Evolutionary conservation across 2,113 vertebrate genomes (phyloP).

Genomic region (Phocoena sinus): DNA sequence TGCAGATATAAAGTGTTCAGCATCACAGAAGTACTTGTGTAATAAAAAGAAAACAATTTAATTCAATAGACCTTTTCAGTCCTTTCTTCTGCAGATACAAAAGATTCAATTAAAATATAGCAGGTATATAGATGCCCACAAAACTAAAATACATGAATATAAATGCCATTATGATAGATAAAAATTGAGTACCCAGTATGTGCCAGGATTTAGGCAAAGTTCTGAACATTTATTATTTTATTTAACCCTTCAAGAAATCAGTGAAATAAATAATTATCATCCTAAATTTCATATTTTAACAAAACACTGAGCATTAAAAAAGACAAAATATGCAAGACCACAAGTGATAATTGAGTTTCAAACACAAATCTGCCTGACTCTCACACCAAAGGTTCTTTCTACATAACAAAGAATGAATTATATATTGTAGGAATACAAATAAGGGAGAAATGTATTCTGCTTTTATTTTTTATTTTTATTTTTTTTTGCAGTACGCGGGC

Average conservation of each 20-base stretch:
- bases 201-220: not conserved
- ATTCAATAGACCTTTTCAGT: not conserved
- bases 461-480: not conserved
- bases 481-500: too few species aligned
- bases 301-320: not conserved
- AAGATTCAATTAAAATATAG: not conserved
- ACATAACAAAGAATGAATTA: not conserved
- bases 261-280: not conserved
- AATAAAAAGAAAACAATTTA: slow-evolving; percentile 11
- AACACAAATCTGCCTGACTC: not conserved
- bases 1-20: not conserved
- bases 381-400: not conserved
- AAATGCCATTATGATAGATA: not conserved
- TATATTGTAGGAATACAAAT: not conserved
- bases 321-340: not conserved
- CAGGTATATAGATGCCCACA: not conserved
- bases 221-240: not conserved
- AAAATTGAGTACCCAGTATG: not conserved
- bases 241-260: not conserved
- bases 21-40: not conserved
- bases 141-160: not conserved
- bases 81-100: not conserved
- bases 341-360: not conserved
- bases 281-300: not conserved
- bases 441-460: not conserved